These are phyloP conservation scores for Pinctada fucata DNA, from an alignment of 2,888 invertebrate species.

Conservation along the genomic window DNA sequence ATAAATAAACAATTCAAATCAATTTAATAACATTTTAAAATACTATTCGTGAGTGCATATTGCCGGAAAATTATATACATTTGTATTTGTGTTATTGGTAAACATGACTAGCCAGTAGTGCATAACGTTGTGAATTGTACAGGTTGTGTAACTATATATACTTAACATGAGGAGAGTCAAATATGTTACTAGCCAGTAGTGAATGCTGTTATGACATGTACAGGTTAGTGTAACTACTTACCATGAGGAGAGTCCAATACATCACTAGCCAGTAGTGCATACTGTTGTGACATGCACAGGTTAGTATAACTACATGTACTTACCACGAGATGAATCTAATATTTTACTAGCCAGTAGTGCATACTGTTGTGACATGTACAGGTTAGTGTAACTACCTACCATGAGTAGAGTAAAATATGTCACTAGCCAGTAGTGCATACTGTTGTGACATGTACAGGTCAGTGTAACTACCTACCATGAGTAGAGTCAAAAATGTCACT, in stretches of 20 bases:
- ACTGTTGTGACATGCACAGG: constrained; percentile 56
- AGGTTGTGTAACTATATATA: neutral
- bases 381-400: constrained; percentile 54
- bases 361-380: constrained; percentile 66
- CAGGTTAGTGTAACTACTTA: constrained; percentile 62
- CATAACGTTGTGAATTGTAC: neutral
- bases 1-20: too few relatives aligned
- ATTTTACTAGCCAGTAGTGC: constrained; percentile 59
- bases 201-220: constrained; percentile 65
- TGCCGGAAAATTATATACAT: too few relatives aligned
- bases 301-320: neutral
- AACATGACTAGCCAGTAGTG: neutral
- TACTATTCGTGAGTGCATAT: too few relatives aligned
- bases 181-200: constrained; percentile 57
- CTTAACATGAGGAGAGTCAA: constrained; percentile 62
- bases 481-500: constrained; percentile 60
- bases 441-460: neutral
- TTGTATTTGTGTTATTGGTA: too few relatives aligned
- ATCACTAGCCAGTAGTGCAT: constrained; percentile 56
- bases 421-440: neutral
- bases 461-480: constrained; percentile 54
- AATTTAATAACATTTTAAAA: too few relatives aligned
- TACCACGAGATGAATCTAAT: constrained; percentile 62
- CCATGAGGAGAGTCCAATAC: constrained; percentile 38
- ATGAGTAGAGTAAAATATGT: constrained; percentile 13